phyloP scores from a whole-genome alignment of 2,113 vertebrate species.

The Fregetta grallaria region DNA sequence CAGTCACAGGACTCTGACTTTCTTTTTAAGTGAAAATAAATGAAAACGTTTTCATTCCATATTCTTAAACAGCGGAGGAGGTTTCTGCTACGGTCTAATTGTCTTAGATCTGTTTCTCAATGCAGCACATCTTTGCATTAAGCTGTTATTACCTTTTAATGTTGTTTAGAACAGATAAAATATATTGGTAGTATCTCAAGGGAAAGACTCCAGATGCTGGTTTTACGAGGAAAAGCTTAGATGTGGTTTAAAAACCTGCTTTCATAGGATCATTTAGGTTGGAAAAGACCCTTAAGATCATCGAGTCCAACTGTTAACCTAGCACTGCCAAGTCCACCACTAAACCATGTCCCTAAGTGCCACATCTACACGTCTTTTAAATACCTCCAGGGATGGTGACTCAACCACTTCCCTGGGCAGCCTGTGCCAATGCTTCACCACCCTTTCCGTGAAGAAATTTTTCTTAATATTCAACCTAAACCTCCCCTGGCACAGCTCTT shows the following conservation, averaged over 20 bases:
- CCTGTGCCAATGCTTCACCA: too few relatives aligned
- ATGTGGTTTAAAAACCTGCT: conserved; percentile 2
- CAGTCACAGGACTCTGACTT: conserved; percentile 39
- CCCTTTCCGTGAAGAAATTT: too few relatives aligned
- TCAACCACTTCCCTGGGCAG: too few relatives aligned
- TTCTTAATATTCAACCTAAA: too few relatives aligned
- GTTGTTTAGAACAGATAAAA: background rate
- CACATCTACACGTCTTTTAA: too few relatives aligned
- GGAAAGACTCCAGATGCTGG: background rate
- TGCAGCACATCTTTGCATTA: background rate
- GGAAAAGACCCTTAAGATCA: too few relatives aligned
- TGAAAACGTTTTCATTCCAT: background rate
- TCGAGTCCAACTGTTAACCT: too few relatives aligned
- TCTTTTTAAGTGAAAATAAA: conserved; percentile 49
- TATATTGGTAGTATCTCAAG: background rate
- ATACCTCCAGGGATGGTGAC: too few relatives aligned
- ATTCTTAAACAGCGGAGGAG: background rate
- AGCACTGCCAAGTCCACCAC: too few relatives aligned
- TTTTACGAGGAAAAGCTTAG: background rate
- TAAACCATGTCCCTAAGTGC: too few relatives aligned
- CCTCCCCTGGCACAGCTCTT: background rate
- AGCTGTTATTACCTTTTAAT: conserved; percentile 1
- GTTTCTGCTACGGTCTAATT: conserved; percentile 1
- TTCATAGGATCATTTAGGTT: background rate
- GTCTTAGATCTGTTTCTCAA: conserved; percentile 22